These are phyloP conservation scores for Notodonta dromedarius DNA, from an alignment of 2,888 invertebrate genomes.

Conservation along the genomic window DNA sequence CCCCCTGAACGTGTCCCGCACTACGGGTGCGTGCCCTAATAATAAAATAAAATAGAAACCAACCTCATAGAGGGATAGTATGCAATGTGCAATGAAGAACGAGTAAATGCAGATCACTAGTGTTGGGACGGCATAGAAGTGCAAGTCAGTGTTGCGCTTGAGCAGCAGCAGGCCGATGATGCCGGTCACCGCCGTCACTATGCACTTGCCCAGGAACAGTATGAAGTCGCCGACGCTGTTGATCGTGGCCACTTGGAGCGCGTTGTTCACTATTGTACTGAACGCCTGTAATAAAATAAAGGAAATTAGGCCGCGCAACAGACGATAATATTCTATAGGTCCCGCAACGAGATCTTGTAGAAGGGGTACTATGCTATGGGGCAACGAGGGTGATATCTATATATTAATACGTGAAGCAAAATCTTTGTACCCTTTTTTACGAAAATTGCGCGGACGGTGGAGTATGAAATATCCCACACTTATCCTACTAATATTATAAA, in stretches of 20 bases:
- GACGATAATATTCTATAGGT: too few relatives aligned
- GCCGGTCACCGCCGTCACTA: conserved; percentile 93
- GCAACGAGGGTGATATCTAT: too few relatives aligned
- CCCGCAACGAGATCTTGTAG: too few relatives aligned
- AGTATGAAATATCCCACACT: too few relatives aligned
- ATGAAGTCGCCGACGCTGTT: conserved; percentile 97
- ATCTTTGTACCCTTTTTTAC: too few relatives aligned
- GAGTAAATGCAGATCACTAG: conserved; percentile 93
- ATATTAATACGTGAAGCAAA: too few relatives aligned
- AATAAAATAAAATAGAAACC: conserved; percentile 36
- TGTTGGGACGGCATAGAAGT: conserved; percentile 94
- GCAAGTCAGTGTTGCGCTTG: conserved; percentile 88
- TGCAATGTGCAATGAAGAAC: conserved; percentile 96
- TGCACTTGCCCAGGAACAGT: conserved; percentile 92
- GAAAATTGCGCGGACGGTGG: too few relatives aligned
- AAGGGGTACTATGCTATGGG: too few relatives aligned
- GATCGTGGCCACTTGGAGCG: conserved; percentile 94
- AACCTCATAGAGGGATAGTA: conserved; percentile 97
- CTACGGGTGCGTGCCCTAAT: not conserved
- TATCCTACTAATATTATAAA: too few relatives aligned
- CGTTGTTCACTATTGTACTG: conserved; percentile 92
- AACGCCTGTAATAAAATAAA: conserved; percentile 87
- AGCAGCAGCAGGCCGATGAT: conserved; percentile 89
- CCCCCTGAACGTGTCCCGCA: too few relatives aligned
- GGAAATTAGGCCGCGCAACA: not conserved